Conservation (phyloP, 2,797 vertebrate species). For the Mormyrus proboscirostris region DNA sequence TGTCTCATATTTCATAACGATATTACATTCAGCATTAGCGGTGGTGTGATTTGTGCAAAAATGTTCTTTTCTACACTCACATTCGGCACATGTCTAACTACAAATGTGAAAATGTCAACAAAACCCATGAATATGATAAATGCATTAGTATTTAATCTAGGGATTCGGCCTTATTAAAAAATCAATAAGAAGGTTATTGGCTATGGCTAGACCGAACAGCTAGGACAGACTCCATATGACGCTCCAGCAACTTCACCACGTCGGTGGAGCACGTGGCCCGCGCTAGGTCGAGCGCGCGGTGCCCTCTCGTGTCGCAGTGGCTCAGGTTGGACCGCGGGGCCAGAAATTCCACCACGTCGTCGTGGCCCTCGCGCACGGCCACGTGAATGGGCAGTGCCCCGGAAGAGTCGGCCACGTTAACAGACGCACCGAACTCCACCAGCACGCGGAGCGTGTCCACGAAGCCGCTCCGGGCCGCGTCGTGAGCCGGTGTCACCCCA, state of each 20-base stretch:
- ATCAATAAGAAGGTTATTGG: conserved; percentile 22
- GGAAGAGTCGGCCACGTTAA: conserved; percentile 63
- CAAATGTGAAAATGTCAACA: conserved; percentile 5
- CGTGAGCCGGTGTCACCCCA: conserved; percentile 71
- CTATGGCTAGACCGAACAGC: conserved; percentile 44
- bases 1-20: conserved; percentile 17
- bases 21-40: not conserved
- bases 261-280: conserved; percentile 47
- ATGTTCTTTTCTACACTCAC: not conserved
- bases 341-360: conserved; percentile 68
- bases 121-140: not conserved
- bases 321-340: conserved; percentile 67
- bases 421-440: conserved; percentile 70
- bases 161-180: not conserved
- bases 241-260: conserved; percentile 54
- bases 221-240: conserved; percentile 37
- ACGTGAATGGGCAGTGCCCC: conserved; percentile 75
- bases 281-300: conserved; percentile 70
- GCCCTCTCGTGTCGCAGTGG: conserved; percentile 63
- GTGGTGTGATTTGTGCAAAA: not conserved
- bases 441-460: conserved; percentile 74
- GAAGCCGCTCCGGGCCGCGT: conserved; percentile 80
- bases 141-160: not conserved
- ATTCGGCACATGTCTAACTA: not conserved
- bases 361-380: conserved; percentile 63